Conservation (phyloP, 2,888 invertebrate species). For the Elysia crispata region DNA sequence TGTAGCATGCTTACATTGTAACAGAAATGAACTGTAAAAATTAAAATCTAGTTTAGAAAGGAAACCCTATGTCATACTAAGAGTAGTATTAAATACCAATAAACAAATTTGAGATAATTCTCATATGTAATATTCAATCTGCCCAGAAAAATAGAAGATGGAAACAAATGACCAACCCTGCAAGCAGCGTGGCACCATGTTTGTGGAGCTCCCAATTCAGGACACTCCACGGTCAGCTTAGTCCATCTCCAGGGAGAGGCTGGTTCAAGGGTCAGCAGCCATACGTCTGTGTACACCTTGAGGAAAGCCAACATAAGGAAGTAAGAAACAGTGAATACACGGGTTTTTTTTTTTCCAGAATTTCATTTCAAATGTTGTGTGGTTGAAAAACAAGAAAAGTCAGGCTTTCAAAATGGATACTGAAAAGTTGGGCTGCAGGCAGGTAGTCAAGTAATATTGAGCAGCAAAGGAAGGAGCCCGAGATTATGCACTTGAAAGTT, state of each 20-base stretch:
- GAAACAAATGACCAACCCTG: slow-evolving; percentile 80
- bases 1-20: too few relatives aligned
- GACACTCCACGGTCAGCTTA: slow-evolving; percentile 86
- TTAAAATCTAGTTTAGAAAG: too few relatives aligned
- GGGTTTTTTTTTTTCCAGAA: not conserved
- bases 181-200: slow-evolving; percentile 97
- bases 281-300: slow-evolving; percentile 92
- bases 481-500: too few relatives aligned
- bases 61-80: too few relatives aligned
- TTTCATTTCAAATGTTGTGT: not conserved
- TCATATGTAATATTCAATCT: too few relatives aligned
- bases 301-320: too few relatives aligned
- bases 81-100: too few relatives aligned
- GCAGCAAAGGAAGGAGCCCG: too few relatives aligned
- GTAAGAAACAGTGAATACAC: slow-evolving; percentile 10
- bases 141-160: not conserved
- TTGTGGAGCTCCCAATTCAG: slow-evolving; percentile 89
- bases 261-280: slow-evolving; percentile 90
- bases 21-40: too few relatives aligned
- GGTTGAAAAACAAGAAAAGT: not conserved
- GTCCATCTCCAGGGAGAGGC: slow-evolving; percentile 80
- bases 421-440: not conserved
- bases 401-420: not conserved
- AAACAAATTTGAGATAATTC: too few relatives aligned
- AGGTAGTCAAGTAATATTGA: too few relatives aligned